Base-by-base conservation (phyloP, 2,797 vertebrate species). In the Lagocephalus sceleratus region DNA sequence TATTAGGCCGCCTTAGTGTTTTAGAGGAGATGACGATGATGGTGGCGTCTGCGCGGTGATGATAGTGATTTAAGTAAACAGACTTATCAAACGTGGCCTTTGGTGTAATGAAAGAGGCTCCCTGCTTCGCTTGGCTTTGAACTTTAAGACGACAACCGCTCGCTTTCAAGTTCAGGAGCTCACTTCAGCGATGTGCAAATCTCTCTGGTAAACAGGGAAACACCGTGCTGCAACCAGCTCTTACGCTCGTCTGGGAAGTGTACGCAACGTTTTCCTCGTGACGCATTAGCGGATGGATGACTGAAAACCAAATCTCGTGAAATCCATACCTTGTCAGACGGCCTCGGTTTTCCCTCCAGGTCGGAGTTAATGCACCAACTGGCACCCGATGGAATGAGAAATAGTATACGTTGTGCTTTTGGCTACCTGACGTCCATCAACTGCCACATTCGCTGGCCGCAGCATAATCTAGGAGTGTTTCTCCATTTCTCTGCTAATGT, bases 41-140 rank as follows among this genome's bases (percentile, higher is more conserved):
- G 73, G 81, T 74, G 74, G 77, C 70, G 73, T 65, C 79, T 67
- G 68, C 56, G 68, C 59, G 11, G 57, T 75, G 78, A 87, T 87
- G 66, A 84, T 79, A 75, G 83, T 75, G 73, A 87, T 85, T 85
- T 79, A 65, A 74, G 82, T 81, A 75, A 87, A 87, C 82, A 76
- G 54, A 78, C 65, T 77, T 35, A 59, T 82, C 67, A 78, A 63
- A 71, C 2, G 63, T 61, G 58, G 63, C 60, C 67, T 52, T 76
- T 35, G 52, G 63, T 39, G 20, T 0, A 8, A 9, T 8, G 29
- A 11, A n/a, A 12, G 29, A 32, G 29, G 29, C 29, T 32, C 29
- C 29, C 29, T 3, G 5, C 12, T 32, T 12, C 12, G 2, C 59
- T 15, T 14, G 44, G 15, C 21, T 42, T 40, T 52, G 58, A 51